These are phyloP conservation scores for Cyanoderma ruficeps DNA, from an alignment of 2,113 vertebrate genomes.

Conservation along the genomic window DNA sequence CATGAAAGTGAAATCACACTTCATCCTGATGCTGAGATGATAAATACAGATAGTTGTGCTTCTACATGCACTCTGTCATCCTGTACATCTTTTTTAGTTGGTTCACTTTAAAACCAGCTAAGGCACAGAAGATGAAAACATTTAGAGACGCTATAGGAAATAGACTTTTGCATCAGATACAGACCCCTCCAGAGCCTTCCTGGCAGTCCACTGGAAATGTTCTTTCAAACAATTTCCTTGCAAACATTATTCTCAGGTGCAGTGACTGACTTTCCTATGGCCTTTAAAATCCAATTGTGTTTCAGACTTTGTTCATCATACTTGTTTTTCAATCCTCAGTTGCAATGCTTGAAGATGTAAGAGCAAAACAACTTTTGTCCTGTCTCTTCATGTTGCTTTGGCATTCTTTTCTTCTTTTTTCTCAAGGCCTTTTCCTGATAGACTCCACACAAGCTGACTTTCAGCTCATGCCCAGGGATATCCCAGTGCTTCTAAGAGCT, in stretches of 20 bases:
- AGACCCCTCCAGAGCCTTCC: not conserved
- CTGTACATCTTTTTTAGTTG: not conserved
- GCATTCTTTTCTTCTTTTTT: not conserved
- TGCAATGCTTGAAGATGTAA: not conserved
- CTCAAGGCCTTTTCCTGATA: not conserved
- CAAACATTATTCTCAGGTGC: not conserved
- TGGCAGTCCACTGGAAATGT: not conserved
- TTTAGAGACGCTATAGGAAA: not conserved
- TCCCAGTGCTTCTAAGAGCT: not conserved
- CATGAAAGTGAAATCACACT: not conserved
- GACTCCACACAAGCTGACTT: not conserved
- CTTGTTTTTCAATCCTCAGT: not conserved
- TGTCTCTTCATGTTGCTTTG: not conserved
- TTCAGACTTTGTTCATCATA: not conserved
- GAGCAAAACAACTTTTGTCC: not conserved
- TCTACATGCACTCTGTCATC: not conserved
- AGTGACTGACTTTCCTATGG: not conserved
- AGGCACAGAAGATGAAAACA: not conserved
- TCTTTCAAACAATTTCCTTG: not conserved
- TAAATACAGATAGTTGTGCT: not conserved
- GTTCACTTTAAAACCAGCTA: not conserved
- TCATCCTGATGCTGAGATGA: not conserved
- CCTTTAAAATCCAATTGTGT: not conserved
- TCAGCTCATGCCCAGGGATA: not conserved
- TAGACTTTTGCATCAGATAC: not conserved